These are phyloP conservation scores for Ips typographus DNA, from an alignment of 1,140 invertebrate species.

Conservation along the genomic window DNA sequence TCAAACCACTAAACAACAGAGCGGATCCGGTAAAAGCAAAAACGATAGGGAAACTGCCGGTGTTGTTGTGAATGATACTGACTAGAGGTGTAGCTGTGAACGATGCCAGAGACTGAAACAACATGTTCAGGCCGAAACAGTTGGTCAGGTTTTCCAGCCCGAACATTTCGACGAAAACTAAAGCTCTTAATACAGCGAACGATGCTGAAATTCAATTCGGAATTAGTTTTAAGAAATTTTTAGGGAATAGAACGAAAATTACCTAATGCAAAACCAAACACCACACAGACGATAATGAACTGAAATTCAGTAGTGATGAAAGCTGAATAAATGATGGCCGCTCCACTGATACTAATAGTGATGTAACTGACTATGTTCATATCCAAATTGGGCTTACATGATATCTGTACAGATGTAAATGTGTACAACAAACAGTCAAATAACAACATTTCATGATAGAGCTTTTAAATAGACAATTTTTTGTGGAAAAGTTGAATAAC, in stretches of 20 bases:
- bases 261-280: constrained; percentile 45
- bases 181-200: constrained; percentile 94
- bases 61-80: constrained; percentile 84
- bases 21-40: constrained; percentile 84
- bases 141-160: constrained; percentile 96
- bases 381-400: constrained; percentile 40
- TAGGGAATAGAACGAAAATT: constrained; percentile 10
- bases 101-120: constrained; percentile 89
- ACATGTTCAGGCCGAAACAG: constrained; percentile 90
- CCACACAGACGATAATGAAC: constrained; percentile 33
- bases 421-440: too few relatives aligned
- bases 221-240: not conserved
- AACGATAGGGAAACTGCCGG: constrained; percentile 74
- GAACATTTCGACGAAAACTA: constrained; percentile 92
- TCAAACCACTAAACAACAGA: constrained; percentile 41
- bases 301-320: constrained; percentile 32
- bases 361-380: constrained; percentile 40
- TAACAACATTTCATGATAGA: too few relatives aligned
- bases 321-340: constrained; percentile 37
- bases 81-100: constrained; percentile 78
- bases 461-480: too few relatives aligned
- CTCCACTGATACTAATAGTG: constrained; percentile 41
- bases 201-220: constrained; percentile 77
- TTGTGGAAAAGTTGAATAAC: not conserved
- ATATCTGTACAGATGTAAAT: too few relatives aligned